These are phyloP conservation scores for Ctenodactylus gundi DNA, from an alignment of 2,113 vertebrate species.

Conservation along the genomic window DNA sequence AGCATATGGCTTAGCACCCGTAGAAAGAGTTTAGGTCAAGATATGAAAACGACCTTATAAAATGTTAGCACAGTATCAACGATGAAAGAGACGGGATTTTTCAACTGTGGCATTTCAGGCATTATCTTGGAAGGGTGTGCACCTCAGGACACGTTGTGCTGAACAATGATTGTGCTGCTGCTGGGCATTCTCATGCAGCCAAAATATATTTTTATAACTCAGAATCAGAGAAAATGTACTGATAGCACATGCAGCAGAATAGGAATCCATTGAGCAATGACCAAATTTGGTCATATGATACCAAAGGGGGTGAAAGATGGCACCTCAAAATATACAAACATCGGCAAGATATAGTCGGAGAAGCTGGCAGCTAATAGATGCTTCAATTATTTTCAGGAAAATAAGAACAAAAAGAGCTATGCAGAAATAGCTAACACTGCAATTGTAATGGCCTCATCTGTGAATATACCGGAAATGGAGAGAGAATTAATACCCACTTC, in stretches of 20 bases:
- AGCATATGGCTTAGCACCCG: no score
- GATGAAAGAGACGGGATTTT: not conserved
- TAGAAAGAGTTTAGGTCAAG: conserved; percentile 81
- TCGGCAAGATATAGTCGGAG: not conserved
- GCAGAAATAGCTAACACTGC: no score
- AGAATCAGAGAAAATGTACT: not conserved
- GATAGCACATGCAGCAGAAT: not conserved
- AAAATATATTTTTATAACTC: not conserved
- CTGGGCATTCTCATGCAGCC: not conserved
- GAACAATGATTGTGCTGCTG: not conserved
- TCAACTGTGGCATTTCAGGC: not conserved
- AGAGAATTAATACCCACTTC: conserved; percentile 63
- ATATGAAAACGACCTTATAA: not conserved
- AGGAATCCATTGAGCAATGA: not conserved
- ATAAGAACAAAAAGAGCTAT: not conserved
- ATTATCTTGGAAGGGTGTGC: not conserved
- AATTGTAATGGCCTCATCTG: conserved; percentile 65
- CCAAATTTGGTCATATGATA: not conserved
- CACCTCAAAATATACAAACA: no score
- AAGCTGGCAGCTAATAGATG: not conserved
- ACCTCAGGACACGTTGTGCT: not conserved
- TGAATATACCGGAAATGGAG: conserved; percentile 7
- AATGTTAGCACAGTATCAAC: not conserved
- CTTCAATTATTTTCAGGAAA: not conserved
- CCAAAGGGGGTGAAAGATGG: not conserved